Base-by-base conservation (phyloP, 2,113 vertebrate species). In the Eupsittula cactorum region DNA sequence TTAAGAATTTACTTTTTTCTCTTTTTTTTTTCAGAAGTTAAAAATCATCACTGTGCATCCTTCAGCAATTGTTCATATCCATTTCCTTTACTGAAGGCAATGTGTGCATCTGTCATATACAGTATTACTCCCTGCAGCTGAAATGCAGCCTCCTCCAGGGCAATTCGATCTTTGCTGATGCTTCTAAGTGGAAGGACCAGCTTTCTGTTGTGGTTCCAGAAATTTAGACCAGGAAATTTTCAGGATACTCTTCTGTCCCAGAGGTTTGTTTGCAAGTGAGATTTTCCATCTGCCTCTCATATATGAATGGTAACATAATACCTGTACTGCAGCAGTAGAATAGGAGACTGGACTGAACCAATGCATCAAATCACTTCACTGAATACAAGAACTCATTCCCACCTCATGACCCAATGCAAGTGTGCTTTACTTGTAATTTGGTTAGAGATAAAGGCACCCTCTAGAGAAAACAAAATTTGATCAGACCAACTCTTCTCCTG, bases 71-170 rank as follows among this genome's bases (percentile, higher is more conserved):
- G 37, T 69, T 65, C 19, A 57, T 28, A 60, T 16, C 39, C 10
- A 14, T 47, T 82, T 67, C 24, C 42, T 39, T 89, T 27, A 31
- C 17, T 10, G 13, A 68, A 7, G 33, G 11, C 39, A 44, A 24
- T 16, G 24, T 50, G 16, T 47, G 12, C 2, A 8, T 31, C 33
- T 1, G 0, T 81, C 4, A 6, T 16, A 9, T 15, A 33, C 6
- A 17, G 2, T 11, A 27, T 60, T 73, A 33, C 13, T 75, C 9
- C 33, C 13, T 9, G 67, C 5, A 0, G 0, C 49, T 74, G 50
- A 83, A 80, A 63, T 42, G 31, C 11, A 86, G 31, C 10, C 16
- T 29, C 9, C 18, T 84, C 41, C 28, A 31, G 37, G 14, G 7
- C 41, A 62, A 4, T 39, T 18, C 2, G 0, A 11, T 79, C 35